These are phyloP conservation scores for Melanargia galathea DNA, from an alignment of 2,888 invertebrate genomes.

Conservation along the genomic window DNA sequence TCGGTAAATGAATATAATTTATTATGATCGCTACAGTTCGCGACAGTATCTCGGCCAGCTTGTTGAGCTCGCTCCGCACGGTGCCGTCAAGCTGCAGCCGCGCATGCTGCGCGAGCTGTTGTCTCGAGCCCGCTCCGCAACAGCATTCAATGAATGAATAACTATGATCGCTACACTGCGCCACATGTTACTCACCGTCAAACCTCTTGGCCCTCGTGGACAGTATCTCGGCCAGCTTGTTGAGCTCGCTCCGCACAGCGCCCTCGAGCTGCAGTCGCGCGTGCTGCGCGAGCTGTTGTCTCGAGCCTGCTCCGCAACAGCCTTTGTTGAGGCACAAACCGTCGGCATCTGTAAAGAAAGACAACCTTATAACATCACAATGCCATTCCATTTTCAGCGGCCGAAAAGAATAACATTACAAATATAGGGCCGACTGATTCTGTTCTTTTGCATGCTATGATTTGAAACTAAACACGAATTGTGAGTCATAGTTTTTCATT, in stretches of 20 bases:
- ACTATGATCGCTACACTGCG: too few species aligned
- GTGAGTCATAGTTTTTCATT: too few species aligned
- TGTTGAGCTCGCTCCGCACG: constrained; percentile 88
- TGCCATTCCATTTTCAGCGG: too few species aligned
- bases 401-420: too few species aligned
- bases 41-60: constrained; percentile 88
- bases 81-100: constrained; percentile 88
- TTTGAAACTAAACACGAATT: too few species aligned
- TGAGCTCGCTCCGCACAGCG: constrained; percentile 88
- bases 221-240: constrained; percentile 88
- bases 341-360: constrained; percentile 64
- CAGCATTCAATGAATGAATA: too few species aligned
- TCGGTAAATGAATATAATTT: too few species aligned
- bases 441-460: too few species aligned
- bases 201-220: constrained; percentile 90
- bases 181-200: constrained; percentile 87
- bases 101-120: constrained; percentile 86
- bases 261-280: constrained; percentile 89
- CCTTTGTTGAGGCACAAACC: constrained; percentile 80
- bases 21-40: too few species aligned
- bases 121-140: constrained; percentile 83
- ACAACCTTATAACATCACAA: too few species aligned
- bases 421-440: too few species aligned
- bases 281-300: constrained; percentile 86
- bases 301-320: constrained; percentile 84